Percentiles rank a stretch among this genome's conserved stretches.
These are phyloP conservation scores for Leiothrix lutea DNA, from an alignment of 2,113 vertebrate species.

Conservation along the genomic window DNA sequence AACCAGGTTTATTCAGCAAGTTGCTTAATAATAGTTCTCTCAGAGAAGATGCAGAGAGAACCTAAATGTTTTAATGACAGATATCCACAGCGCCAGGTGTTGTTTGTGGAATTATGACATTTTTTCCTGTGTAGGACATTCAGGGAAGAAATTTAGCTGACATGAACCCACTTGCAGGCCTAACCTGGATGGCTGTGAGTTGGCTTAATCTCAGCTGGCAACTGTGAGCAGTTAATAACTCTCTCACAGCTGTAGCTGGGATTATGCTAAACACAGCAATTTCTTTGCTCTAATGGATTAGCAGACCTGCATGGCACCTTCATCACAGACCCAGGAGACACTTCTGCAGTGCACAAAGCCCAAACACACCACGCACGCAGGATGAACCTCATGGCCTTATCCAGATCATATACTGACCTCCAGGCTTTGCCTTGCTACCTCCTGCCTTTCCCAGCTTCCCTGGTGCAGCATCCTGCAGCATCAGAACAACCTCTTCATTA, in stretches of 20 bases:
- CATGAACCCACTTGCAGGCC: slow-evolving; percentile 64
- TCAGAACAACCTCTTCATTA: not conserved
- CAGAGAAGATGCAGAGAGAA: slow-evolving; percentile 7
- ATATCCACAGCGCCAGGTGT: slow-evolving; percentile 30
- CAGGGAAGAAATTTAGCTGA: slow-evolving; percentile 18
- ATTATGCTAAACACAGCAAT: slow-evolving; percentile 95
- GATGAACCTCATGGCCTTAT: not conserved
- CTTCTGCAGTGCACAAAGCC: not conserved
- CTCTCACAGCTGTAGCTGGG: slow-evolving; percentile 96
- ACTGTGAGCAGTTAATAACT: slow-evolving; percentile 92
- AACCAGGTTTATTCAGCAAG: slow-evolving; percentile 35
- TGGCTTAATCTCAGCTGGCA: slow-evolving; percentile 99
- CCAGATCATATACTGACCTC: not conserved
- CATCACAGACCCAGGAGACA: slow-evolving; percentile 62
- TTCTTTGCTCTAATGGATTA: slow-evolving; percentile 74
- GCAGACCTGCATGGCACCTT: slow-evolving; percentile 67
- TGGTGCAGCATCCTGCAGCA: not conserved
- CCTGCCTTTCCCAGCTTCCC: not conserved
- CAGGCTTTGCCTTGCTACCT: not conserved
- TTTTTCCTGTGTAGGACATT: slow-evolving; percentile 35
- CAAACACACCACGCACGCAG: not conserved
- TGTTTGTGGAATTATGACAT: slow-evolving; percentile 45
- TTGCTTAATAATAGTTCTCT: slow-evolving; percentile 35
- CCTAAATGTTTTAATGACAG: slow-evolving; percentile 17
- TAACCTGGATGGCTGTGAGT: slow-evolving; percentile 82